Evolutionary conservation across 2,888 invertebrate species (phyloP), one percentile per base, ranked within the genome.

Genomic region (Blastobasis adustella): DNA sequence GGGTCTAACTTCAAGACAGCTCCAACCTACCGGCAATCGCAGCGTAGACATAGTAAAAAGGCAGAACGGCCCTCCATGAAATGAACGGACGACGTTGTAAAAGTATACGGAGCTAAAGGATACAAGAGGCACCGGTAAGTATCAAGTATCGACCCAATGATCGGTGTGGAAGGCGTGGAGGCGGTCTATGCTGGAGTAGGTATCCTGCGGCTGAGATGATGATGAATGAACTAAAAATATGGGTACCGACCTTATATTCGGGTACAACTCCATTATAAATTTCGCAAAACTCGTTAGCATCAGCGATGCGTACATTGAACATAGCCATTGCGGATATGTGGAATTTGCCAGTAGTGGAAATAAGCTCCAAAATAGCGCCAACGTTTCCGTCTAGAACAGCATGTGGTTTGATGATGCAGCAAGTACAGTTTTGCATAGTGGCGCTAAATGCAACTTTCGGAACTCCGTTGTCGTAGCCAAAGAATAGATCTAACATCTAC

Each of bases 201-300:
- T 23, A 23, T 23, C 23, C 23, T 23, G 23, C 23, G 23, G 2
- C 23, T 23, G 23, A 23, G 23, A 23, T 23, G 23, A 23, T 23
- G 3, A 23, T 23, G 23, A 23, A 23, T 23, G 23, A 23, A 23
- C 23, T 23, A 23, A 23, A 23, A 2, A 23, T 47, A 36, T 37
- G 42, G 41, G 6, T 40, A 49, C 76, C 65, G 75, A 93, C 93
- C 71, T 91, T 89, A 70, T 92, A 94, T 69, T 96, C 95, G 3
- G 93, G 91, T 37, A 95, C 78, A 49, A 96, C 94, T 1, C 95
- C 96, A 75, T 95, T 95, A 76, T 98, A 98, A 10, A 98, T 92
- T 88, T 98, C 97, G 65, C 93, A 92, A 85, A 98, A 98, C 76
- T 98, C 97, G 75, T 95, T 93, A 36, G 96, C 95, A 73, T 96